Evolutionary conservation across 2,797 vertebrate genomes (phyloP).

Genomic region (Oreochromis grahami): DNA sequence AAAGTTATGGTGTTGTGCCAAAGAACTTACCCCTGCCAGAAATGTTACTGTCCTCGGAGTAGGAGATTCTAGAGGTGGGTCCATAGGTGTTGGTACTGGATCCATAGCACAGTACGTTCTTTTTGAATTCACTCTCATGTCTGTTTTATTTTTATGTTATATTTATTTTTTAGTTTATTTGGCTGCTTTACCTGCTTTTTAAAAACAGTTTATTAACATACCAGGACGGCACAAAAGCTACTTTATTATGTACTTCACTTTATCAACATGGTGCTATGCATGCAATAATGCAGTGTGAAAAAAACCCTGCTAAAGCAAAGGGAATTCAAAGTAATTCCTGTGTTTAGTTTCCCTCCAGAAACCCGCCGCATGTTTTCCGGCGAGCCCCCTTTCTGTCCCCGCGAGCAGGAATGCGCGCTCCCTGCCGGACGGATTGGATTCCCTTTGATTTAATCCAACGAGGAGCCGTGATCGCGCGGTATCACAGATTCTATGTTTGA

Average conservation of each 20-base stretch:
- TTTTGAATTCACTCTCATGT: neutral
- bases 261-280: neutral
- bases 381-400: neutral
- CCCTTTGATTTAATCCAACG: constrained; percentile 50
- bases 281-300: neutral
- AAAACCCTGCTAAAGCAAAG: neutral
- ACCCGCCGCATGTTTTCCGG: constrained; percentile 54
- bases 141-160: neutral
- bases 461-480: neutral
- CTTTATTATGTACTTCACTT: neutral
- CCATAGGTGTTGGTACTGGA: neutral
- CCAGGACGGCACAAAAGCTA: neutral
- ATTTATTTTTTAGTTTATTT: neutral
- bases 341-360: neutral
- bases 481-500: neutral
- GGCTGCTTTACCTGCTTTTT: neutral
- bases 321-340: neutral
- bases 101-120: neutral
- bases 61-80: neutral
- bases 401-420: constrained; percentile 60
- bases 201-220: neutral
- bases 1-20: neutral
- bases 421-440: constrained; percentile 50
- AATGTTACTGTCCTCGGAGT: neutral
- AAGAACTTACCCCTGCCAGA: neutral